Conservation (phyloP, 30 jellyfish, hydroid and myxozoan species). For the Aurelia sp. region DNA sequence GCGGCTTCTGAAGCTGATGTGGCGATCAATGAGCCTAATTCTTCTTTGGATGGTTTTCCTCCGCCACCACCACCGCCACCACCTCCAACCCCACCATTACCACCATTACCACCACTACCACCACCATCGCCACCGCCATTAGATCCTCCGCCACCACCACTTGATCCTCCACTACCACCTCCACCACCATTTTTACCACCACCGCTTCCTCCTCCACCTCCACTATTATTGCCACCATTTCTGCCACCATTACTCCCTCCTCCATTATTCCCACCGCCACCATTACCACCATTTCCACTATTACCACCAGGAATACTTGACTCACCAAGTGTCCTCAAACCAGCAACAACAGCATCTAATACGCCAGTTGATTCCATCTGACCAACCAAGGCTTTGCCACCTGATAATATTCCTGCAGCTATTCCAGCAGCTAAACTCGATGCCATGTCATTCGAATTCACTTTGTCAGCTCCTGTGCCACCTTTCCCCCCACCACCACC, state of each 20-base stretch:
- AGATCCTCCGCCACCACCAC: conserved; percentile 49
- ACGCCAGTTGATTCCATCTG: conserved; percentile 83
- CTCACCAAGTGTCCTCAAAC: conserved; percentile 58
- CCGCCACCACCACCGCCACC: conserved; percentile 50
- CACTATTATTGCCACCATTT: conserved; percentile 40
- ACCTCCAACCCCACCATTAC: conserved; percentile 15
- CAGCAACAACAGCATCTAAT: conserved; percentile 84
- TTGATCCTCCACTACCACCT: conserved; percentile 12
- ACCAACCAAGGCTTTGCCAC: conserved; percentile 84
- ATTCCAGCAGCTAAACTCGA: conserved; percentile 97
- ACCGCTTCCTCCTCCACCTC: conserved; percentile 49
- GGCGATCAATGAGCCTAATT: conserved; percentile 69
- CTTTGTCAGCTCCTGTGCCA: conserved; percentile 43
- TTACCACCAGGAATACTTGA: neutral
- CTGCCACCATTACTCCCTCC: conserved; percentile 41
- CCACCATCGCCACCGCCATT: conserved; percentile 56
- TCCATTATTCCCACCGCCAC: conserved; percentile 43
- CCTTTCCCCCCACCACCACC: conserved; percentile 46
- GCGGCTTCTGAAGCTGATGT: conserved; percentile 87
- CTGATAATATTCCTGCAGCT: conserved; percentile 94
- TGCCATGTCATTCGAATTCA: conserved; percentile 80
- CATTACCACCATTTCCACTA: too few relatives aligned
- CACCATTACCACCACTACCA: conserved; percentile 47
- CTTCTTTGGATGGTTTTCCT: conserved; percentile 51
- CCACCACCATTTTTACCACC: conserved; percentile 48